Evolutionary conservation across 2,797 vertebrate species (phyloP).

Genomic region (Scarus forsteni): DNA sequence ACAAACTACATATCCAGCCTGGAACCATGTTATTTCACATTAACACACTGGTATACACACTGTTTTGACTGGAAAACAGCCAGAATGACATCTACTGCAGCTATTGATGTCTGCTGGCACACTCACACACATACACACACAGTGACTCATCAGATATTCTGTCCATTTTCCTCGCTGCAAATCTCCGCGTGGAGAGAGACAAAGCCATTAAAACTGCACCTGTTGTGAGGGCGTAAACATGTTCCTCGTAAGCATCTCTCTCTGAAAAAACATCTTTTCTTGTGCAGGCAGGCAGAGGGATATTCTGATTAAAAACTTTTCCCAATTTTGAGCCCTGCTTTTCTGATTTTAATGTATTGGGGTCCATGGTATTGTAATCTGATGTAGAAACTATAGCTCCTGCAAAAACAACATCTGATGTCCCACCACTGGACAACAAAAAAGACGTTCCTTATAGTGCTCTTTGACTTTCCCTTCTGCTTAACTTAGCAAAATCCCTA

Average conservation of each 20-base stretch:
- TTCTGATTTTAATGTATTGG: conserved; percentile 45
- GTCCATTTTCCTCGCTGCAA: conserved; percentile 39
- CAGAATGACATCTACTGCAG: conserved; percentile 15
- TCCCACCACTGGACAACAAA: too few relatives aligned
- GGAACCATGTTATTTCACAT: neutral
- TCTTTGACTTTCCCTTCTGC: too few relatives aligned
- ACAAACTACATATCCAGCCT: neutral
- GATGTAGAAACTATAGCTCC: conserved; percentile 72
- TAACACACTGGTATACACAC: neutral
- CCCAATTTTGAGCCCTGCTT: conserved; percentile 43
- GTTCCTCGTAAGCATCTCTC: conserved; percentile 54
- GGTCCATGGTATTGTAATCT: conserved; percentile 69
- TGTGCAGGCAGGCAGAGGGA: conserved; percentile 24
- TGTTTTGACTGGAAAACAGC: conserved; percentile 13
- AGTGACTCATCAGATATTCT: conserved; percentile 36
- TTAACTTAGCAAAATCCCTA: too few relatives aligned
- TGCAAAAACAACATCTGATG: conserved; percentile 8
- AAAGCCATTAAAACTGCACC: conserved; percentile 71
- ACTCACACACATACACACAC: conserved; percentile 33
- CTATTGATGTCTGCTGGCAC: conserved; percentile 32
- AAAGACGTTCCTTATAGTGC: too few relatives aligned
- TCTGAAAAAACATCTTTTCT: conserved; percentile 46
- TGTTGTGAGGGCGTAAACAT: conserved; percentile 69
- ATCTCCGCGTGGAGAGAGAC: conserved; percentile 47
- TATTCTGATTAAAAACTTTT: conserved; percentile 31